These are phyloP conservation scores for Neotragus pygmaeus DNA, from an alignment of 2,113 vertebrate species.

Conservation along the genomic window DNA sequence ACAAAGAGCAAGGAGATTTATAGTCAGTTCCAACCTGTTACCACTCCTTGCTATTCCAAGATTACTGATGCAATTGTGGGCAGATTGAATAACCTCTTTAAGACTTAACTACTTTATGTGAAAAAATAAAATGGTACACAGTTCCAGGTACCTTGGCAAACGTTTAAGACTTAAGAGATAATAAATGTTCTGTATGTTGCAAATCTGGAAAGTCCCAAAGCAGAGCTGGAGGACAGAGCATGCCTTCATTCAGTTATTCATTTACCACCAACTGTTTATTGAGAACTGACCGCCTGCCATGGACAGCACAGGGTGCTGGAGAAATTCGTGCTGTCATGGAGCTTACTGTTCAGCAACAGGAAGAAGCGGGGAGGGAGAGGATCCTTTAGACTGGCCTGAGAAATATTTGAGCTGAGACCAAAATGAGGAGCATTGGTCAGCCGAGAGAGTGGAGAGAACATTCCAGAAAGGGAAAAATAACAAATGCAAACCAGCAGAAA, in stretches of 20 bases:
- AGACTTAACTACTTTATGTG: not conserved
- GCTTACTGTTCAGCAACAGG: not conserved
- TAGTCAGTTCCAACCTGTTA: not conserved
- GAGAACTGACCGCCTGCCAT: rapidly evolving
- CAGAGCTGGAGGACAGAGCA: not conserved
- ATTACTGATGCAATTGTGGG: not conserved
- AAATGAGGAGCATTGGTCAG: not conserved
- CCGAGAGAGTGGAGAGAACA: not conserved
- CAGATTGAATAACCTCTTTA: not conserved
- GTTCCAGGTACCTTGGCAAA: not conserved
- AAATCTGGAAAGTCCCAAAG: not conserved
- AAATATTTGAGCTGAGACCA: not conserved
- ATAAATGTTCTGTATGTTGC: no score
- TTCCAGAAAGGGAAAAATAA: not conserved
- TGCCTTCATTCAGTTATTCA: not conserved
- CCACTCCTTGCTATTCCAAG: not conserved
- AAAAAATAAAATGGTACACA: not conserved
- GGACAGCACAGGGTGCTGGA: no score
- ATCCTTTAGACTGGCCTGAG: not conserved
- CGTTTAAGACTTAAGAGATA: not conserved
- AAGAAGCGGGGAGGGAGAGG: rapidly evolving
- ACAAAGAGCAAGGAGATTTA: not conserved
- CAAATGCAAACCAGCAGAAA: not conserved
- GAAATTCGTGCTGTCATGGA: no score
- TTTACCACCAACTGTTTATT: not conserved